Conservation (phyloP, 2,888 invertebrate genomes). For the Drosophila ezoana region DNA sequence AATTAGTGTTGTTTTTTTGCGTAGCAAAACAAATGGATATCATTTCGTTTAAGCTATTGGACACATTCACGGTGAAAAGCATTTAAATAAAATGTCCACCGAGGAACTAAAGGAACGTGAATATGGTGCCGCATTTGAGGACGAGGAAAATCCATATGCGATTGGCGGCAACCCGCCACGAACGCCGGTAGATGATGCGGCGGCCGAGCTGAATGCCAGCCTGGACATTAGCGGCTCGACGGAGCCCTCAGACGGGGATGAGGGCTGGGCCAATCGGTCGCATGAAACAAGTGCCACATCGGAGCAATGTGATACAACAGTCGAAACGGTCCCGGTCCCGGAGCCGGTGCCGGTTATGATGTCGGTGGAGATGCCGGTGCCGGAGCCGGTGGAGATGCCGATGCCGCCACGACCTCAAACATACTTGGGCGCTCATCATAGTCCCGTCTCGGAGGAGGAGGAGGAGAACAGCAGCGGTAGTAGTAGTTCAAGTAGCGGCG, state of each 20-base stretch:
- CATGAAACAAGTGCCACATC: constrained; percentile 10
- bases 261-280: constrained; percentile 27
- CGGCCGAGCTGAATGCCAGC: constrained; percentile 36
- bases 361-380: too few species aligned
- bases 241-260: constrained; percentile 35
- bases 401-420: neutral
- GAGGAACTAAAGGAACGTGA: constrained; percentile 10
- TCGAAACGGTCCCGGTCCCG: neutral
- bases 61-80: neutral
- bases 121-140: neutral
- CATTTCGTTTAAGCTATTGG: neutral
- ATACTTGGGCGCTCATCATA: constrained; percentile 14
- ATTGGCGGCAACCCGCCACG: constrained; percentile 15
- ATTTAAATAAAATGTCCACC: constrained; percentile 15
- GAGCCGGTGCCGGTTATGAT: too few species aligned
- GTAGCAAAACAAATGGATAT: constrained; percentile 9
- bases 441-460: constrained; percentile 34
- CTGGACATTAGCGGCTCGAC: constrained; percentile 54
- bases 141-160: constrained; percentile 5
- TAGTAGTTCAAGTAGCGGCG: constrained; percentile 28
- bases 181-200: constrained; percentile 47
- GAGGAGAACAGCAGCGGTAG: constrained; percentile 31
- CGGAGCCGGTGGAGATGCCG: too few species aligned
- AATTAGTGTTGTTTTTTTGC: constrained; percentile 10
- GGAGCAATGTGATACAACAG: constrained; percentile 3